A percentile compares a stretch with the other conserved stretches of the same genome.
These are phyloP conservation scores for Helleia helle DNA, from an alignment of 2,888 invertebrate species.

Conservation along the genomic window DNA sequence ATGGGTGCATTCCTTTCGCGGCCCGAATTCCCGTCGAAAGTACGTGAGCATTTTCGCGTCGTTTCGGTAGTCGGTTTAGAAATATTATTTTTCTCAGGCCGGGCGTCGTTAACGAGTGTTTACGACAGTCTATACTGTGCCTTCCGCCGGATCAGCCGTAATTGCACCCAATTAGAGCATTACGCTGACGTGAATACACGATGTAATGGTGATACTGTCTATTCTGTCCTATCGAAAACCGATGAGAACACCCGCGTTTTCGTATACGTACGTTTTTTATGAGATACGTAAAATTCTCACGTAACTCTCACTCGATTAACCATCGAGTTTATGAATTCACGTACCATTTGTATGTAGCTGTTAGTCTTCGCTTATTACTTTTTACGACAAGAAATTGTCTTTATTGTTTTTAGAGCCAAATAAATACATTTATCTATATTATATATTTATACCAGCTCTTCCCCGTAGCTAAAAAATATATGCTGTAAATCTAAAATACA, in stretches of 20 bases:
- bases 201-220: conserved; percentile 68
- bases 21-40: conserved; percentile 40
- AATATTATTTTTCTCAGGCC: conserved; percentile 65
- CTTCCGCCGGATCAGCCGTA: conserved; percentile 62
- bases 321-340: conserved; percentile 44
- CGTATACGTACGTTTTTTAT: conserved; percentile 53
- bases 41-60: conserved; percentile 56
- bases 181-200: conserved; percentile 71
- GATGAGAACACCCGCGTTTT: too few species aligned
- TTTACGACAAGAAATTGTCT: not conserved
- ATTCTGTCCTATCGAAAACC: too few species aligned
- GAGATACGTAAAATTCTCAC: conserved; percentile 54
- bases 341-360: conserved; percentile 30
- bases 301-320: conserved; percentile 65
- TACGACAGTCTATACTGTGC: conserved; percentile 66
- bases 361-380: not conserved
- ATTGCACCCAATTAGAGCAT: conserved; percentile 72
- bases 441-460: too few species aligned
- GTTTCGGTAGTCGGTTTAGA: conserved; percentile 56
- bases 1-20: conserved; percentile 40
- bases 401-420: too few species aligned
- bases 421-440: not conserved
- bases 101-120: conserved; percentile 70
- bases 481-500: too few species aligned
- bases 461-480: too few species aligned